These are phyloP conservation scores for Calephelis virginiensis DNA, from an alignment of 1,140 invertebrate genomes.

Conservation along the genomic window DNA sequence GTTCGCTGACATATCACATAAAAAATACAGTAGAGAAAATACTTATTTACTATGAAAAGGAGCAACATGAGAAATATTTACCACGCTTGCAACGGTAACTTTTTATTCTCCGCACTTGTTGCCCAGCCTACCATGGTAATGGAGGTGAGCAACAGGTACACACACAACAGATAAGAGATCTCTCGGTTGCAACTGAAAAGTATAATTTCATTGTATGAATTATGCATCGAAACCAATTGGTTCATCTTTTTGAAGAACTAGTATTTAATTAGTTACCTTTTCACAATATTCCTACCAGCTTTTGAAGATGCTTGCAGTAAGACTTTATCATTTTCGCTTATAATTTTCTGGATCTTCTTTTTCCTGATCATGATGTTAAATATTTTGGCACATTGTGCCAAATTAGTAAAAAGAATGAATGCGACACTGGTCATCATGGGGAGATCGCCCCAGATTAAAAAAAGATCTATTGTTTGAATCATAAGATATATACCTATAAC, in stretches of 20 bases:
- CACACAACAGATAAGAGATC: slow-evolving; percentile 38
- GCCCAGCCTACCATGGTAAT: slow-evolving; percentile 56
- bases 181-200: slow-evolving; percentile 49
- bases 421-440: slow-evolving; percentile 68
- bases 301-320: slow-evolving; percentile 33
- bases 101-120: slow-evolving; percentile 44
- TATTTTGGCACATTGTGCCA: slow-evolving; percentile 62
- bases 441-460: slow-evolving; percentile 64
- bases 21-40: no score
- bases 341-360: slow-evolving; percentile 40
- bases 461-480: slow-evolving; percentile 59
- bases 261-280: slow-evolving; percentile 35
- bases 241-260: no score
- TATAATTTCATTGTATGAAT: background rate
- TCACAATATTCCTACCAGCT: slow-evolving; percentile 46
- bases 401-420: slow-evolving; percentile 67
- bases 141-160: slow-evolving; percentile 43
- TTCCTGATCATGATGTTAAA: slow-evolving; percentile 47
- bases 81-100: slow-evolving; percentile 60
- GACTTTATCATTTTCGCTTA: slow-evolving; percentile 40
- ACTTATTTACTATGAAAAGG: no score
- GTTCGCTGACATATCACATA: no score
- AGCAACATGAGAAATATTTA: slow-evolving; percentile 24
- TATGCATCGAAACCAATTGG: no score
- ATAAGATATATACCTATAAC: slow-evolving; percentile 56